Conservation (phyloP, 2,797 vertebrate species). For the Phrynocephalus guinanensis region DNA sequence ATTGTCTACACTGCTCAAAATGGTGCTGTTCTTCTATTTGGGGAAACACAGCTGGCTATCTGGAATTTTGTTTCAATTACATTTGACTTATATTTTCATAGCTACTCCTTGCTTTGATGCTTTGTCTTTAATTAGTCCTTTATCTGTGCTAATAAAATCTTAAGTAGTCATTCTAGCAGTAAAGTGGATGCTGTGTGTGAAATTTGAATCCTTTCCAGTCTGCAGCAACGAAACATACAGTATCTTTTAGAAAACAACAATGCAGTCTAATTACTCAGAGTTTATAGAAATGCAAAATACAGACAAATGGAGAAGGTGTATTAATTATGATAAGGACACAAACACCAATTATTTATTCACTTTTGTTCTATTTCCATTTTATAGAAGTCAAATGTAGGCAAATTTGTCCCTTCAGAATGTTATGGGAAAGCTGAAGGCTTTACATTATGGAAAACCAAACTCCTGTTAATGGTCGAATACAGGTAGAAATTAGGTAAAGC, state of each 20-base stretch:
- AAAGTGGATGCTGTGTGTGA: background rate
- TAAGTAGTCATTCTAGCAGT: conserved; percentile 18
- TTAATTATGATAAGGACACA: background rate
- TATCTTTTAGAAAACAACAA: background rate
- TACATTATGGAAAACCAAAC: background rate
- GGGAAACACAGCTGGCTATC: background rate
- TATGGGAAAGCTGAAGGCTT: background rate
- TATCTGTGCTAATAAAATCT: conserved; percentile 16
- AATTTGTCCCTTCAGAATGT: background rate
- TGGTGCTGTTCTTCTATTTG: background rate
- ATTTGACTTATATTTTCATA: conserved; percentile 13
- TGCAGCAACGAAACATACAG: background rate
- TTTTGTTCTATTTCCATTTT: background rate
- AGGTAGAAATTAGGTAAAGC: background rate
- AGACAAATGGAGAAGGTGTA: background rate
- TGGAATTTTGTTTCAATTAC: background rate
- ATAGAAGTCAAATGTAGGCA: background rate
- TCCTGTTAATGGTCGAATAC: background rate
- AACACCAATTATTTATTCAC: background rate
- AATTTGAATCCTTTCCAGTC: conserved; percentile 19
- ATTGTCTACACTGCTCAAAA: background rate
- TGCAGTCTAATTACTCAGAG: background rate
- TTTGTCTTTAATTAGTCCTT: conserved; percentile 14
- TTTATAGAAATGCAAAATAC: background rate
- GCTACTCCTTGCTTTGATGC: background rate